Percentiles rank a stretch among this genome's conserved stretches.
These are phyloP conservation scores for Synergus gifuensis DNA, from an alignment of 2,888 invertebrate genomes.

Conservation along the genomic window DNA sequence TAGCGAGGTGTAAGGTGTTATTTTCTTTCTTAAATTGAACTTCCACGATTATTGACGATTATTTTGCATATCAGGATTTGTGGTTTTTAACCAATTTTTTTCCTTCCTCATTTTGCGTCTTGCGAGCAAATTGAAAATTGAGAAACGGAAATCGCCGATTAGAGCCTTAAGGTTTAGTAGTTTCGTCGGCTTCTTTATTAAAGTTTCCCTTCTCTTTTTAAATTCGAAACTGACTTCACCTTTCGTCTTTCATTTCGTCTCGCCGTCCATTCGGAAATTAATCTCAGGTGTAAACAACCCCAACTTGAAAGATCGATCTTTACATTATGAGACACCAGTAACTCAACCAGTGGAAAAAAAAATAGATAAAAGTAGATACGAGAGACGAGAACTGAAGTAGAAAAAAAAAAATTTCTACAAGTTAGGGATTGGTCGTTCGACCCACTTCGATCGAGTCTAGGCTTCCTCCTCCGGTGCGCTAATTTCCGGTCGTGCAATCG, in stretches of 20 bases:
- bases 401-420: slow-evolving; percentile 11
- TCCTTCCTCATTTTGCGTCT: neutral
- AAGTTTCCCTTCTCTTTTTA: neutral
- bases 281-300: slow-evolving; percentile 22
- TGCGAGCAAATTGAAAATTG: neutral
- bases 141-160: slow-evolving; percentile 28
- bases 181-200: slow-evolving; percentile 21
- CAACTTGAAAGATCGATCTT: slow-evolving; percentile 7
- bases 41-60: slow-evolving; percentile 11
- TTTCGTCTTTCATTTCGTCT: slow-evolving; percentile 10
- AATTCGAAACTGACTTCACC: slow-evolving; percentile 5
- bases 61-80: neutral
- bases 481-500: slow-evolving; percentile 29
- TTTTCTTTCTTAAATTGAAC: slow-evolving; percentile 1
- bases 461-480: neutral
- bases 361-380: slow-evolving; percentile 6
- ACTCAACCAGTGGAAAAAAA: neutral
- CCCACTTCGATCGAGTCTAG: slow-evolving; percentile 20
- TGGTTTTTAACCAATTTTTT: neutral
- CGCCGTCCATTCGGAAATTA: slow-evolving; percentile 23
- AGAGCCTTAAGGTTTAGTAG: neutral
- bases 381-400: slow-evolving; percentile 10
- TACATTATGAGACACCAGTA: neutral
- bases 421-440: slow-evolving; percentile 5
- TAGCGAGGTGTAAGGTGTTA: slow-evolving; percentile 12